Percentiles rank a stretch among this genome's conserved stretches.
These are phyloP conservation scores for Cavia porcellus DNA, from an alignment of 2,113 vertebrate species.

Conservation along the genomic window DNA sequence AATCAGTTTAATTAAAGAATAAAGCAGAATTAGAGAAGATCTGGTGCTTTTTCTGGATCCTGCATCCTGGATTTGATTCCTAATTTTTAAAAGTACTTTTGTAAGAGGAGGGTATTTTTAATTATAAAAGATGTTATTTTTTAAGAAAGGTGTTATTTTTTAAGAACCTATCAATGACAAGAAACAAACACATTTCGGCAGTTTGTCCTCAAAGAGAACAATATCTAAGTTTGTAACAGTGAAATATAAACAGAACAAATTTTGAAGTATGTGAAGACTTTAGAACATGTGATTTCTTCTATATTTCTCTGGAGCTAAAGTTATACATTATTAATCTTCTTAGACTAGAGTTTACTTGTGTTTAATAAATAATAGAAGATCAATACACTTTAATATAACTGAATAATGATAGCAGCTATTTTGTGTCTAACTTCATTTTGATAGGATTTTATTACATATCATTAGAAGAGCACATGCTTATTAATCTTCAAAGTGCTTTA, in stretches of 20 bases:
- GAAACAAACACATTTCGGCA: background rate
- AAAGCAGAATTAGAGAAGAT: background rate
- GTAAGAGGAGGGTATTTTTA: background rate
- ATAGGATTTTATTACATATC: background rate
- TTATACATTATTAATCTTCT: background rate
- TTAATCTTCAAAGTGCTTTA: background rate
- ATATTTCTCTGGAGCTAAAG: background rate
- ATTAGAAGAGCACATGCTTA: background rate
- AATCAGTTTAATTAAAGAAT: background rate
- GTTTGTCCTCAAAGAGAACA: background rate
- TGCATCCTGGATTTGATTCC: background rate
- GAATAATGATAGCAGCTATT: background rate
- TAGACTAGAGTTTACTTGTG: background rate
- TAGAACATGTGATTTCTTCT: background rate
- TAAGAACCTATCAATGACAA: background rate
- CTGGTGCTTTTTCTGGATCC: background rate
- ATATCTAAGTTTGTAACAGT: background rate
- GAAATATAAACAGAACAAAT: slow-evolving; percentile 18
- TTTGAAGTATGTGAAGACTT: slow-evolving; percentile 31
- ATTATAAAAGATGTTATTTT: background rate
- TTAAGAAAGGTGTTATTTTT: background rate
- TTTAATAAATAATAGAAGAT: background rate
- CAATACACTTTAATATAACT: background rate
- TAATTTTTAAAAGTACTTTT: slow-evolving; percentile 7
- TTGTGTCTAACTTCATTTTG: background rate